phyloP scores from a whole-genome alignment of 2,797 vertebrate species.

The Xerus rutilus region DNA sequence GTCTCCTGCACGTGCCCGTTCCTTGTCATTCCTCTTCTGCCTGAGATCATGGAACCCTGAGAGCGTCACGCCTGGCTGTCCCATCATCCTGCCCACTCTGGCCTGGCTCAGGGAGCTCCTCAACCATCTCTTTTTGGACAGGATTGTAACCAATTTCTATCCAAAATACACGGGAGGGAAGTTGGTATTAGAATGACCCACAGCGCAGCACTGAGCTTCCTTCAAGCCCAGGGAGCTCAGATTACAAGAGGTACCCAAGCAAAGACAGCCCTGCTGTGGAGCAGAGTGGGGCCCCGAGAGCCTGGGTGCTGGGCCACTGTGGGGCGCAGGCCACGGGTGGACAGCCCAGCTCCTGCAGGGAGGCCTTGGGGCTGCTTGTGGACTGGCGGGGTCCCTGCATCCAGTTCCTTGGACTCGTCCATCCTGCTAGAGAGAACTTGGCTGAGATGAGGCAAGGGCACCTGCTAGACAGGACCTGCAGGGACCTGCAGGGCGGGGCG shows the following conservation, averaged over 20 bases:
- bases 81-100: not conserved
- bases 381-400: not conserved
- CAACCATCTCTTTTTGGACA: not conserved
- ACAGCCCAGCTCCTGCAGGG: not conserved
- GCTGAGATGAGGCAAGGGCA: not conserved
- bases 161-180: not conserved
- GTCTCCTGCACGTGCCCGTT: no score
- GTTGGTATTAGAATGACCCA: no score
- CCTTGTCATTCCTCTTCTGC: no score
- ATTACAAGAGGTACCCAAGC: no score
- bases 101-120: no score
- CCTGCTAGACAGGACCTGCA: not conserved
- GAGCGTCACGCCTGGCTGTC: not conserved
- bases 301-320: not conserved
- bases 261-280: accelerated
- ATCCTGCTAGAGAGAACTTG: not conserved
- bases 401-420: accelerated
- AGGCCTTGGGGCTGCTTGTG: not conserved
- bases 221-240: no score
- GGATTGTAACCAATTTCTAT: not conserved
- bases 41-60: no score
- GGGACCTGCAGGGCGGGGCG: not conserved
- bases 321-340: not conserved
- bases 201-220: accelerated
- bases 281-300: accelerated